Evolutionary conservation across 2,113 vertebrate genomes (phyloP), one percentile per base, ranked within the genome.

Genomic region (Ondatra zibethicus): DNA sequence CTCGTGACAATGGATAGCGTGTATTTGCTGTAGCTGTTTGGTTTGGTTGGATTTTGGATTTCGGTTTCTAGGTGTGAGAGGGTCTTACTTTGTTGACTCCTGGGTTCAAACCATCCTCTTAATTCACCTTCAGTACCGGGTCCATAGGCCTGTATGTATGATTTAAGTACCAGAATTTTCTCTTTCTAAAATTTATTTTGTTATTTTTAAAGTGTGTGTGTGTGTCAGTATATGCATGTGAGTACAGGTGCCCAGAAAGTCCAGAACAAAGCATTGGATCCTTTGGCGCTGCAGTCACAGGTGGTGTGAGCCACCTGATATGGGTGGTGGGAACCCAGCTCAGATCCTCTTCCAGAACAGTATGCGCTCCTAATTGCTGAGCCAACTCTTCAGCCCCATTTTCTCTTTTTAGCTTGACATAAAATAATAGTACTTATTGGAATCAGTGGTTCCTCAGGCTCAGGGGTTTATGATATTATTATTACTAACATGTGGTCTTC

Each of bases 141-240:
- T 14, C 27, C 75, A 52, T 14, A 14, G 42, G 17, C 25, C 19
- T 42, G 29, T 5, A 16, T 23, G n/a, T n/a, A 45, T 78, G 75
- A 17, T 66, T 95, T 94, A 91, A 87, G 87, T 86, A 77, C 63
- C n/a, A 96, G 61, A 50, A 65, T 66, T 94, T 61, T 87, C 39
- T 84, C 92, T 78, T 84, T 88, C 68, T 14, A 25, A 76, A 85
- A 42, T 31, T 17, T 61, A 39, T 7, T 81, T 58, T 58, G 36
- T 55, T 81, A 81, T n/a, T 58, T 58, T 61, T 61, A 27, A 61
- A 61, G 36, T 27, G 80, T 82, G 23, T 16, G 12, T 7, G 33
- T 23, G 73, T 16, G 7, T 39, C 3, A 2, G n/a, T 86, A 45
- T 45, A 39, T 47, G 16, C 27, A 61, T 19, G 2, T 65, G 27